phyloP scores from a whole-genome alignment of 2,888 invertebrate species.

The Trisateles emortualis region DNA sequence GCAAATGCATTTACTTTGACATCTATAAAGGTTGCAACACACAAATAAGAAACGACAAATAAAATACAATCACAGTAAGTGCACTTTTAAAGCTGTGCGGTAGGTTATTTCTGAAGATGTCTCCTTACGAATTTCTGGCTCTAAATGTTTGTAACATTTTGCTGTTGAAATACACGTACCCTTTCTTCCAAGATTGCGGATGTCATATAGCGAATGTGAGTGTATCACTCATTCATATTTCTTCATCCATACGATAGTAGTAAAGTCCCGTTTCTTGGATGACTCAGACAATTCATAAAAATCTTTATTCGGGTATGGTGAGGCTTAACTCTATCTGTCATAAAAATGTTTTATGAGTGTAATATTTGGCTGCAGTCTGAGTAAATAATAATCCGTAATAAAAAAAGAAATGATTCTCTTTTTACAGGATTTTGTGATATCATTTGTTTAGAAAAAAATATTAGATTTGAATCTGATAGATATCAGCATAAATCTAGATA shows the following conservation, averaged over 20 bases:
- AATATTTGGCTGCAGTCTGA: constrained; percentile 20
- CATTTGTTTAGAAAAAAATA: constrained; percentile 11
- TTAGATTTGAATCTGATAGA: constrained; percentile 15
- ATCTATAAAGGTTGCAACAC: constrained; percentile 39
- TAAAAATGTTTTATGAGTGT: constrained; percentile 36
- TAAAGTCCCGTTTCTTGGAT: constrained; percentile 23
- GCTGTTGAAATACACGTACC: constrained; percentile 45
- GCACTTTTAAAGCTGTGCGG: constrained; percentile 59
- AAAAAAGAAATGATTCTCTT: constrained; percentile 19
- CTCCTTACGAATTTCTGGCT: constrained; percentile 44
- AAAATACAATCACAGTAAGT: constrained; percentile 68
- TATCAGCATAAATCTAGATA: constrained; percentile 20
- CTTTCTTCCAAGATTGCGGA: constrained; percentile 42
- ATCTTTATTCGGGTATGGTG: constrained; percentile 29
- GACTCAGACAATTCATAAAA: constrained; percentile 44
- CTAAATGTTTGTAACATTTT: constrained; percentile 52
- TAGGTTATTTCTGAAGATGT: constrained; percentile 58
- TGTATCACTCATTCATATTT: constrained; percentile 41
- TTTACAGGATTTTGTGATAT: constrained; percentile 10
- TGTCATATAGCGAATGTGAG: constrained; percentile 37
- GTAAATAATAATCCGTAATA: constrained; percentile 36
- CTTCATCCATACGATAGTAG: constrained; percentile 43
- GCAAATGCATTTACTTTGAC: constrained; percentile 44
- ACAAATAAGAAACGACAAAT: constrained; percentile 57
- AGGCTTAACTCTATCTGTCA: constrained; percentile 33